A percentile compares a stretch with the other conserved stretches of the same genome.
These are phyloP conservation scores for Diuraphis noxia DNA, from an alignment of 1,140 invertebrate genomes.

Conservation along the genomic window DNA sequence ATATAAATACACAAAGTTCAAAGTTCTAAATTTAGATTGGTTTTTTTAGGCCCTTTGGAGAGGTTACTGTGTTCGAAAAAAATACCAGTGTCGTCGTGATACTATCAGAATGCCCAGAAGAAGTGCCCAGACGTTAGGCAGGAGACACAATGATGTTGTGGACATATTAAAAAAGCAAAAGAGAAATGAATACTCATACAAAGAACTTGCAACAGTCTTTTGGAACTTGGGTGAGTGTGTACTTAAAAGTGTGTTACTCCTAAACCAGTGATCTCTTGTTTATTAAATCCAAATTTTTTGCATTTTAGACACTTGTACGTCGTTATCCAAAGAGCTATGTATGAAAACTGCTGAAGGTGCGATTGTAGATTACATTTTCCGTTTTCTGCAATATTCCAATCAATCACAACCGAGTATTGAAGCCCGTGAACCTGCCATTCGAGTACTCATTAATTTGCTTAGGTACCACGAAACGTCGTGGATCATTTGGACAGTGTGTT, in stretches of 20 bases:
- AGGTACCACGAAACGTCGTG: constrained; percentile 59
- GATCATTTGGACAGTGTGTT: constrained; percentile 57
- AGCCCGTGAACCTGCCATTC: constrained; percentile 61
- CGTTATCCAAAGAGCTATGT: constrained; percentile 62
- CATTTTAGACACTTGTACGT: constrained; percentile 64
- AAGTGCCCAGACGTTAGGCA: constrained; percentile 56
- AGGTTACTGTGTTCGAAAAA: constrained; percentile 64
- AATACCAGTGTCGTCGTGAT: constrained; percentile 18
- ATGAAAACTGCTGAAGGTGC: constrained; percentile 59
- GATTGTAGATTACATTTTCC: constrained; percentile 61
- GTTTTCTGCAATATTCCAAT: constrained; percentile 62
- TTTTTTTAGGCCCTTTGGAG: constrained; percentile 65
- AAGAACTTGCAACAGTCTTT: not conserved
- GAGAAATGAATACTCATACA: constrained; percentile 31
- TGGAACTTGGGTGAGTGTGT: constrained; percentile 20
- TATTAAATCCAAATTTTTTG: not conserved
- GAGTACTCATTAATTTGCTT: constrained; percentile 64
- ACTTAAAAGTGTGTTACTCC: not conserved
- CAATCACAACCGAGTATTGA: constrained; percentile 65
- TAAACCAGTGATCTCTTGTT: not conserved
- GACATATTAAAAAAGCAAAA: constrained; percentile 15
- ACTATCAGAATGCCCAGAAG: constrained; percentile 54
- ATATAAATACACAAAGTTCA: not conserved
- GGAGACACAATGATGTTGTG: not conserved
- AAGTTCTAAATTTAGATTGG: not conserved